Percentiles rank a stretch among this genome's conserved stretches.
These are phyloP conservation scores for Caenorhabditis wallacei DNA, from an alignment of 2,888 invertebrate genomes.

Conservation along the genomic window DNA sequence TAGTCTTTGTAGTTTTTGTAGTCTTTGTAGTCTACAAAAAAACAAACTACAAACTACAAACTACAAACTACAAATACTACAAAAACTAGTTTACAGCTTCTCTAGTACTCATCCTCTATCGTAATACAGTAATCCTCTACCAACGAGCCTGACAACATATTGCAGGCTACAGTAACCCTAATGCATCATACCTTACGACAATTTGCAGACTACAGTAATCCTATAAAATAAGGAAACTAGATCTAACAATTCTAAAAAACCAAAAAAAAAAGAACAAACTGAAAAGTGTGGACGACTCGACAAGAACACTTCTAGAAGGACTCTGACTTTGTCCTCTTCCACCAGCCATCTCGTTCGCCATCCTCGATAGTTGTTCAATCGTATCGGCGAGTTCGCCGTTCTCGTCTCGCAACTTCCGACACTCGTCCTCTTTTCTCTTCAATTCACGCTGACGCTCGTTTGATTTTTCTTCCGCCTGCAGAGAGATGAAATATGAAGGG, in stretches of 20 bases:
- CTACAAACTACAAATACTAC: constrained; percentile 1
- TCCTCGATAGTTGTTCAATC: constrained; percentile 58
- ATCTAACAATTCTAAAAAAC: constrained; percentile 4
- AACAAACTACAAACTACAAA: neutral
- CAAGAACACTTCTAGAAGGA: constrained; percentile 43
- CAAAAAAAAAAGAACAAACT: constrained; percentile 51
- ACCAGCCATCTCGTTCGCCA: constrained; percentile 62
- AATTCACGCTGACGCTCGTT: constrained; percentile 56
- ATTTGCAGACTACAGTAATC: neutral
- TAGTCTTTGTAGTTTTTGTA: too few relatives aligned
- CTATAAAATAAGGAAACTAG: neutral
- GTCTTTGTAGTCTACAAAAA: too few relatives aligned
- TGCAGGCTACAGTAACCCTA: too few relatives aligned
- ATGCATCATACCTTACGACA: too few relatives aligned
- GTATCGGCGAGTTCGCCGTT: constrained; percentile 63
- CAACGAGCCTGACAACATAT: too few relatives aligned
- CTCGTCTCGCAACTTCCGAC: constrained; percentile 64
- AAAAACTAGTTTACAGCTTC: too few relatives aligned
- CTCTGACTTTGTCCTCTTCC: constrained; percentile 64
- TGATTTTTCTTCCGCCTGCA: constrained; percentile 62
- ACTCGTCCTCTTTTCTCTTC: constrained; percentile 61
- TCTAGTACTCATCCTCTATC: too few relatives aligned
- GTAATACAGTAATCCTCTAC: too few relatives aligned
- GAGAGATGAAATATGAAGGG: constrained; percentile 8
- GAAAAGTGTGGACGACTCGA: constrained; percentile 34